These are phyloP conservation scores for Odontophorus gujanensis DNA, from an alignment of 2,113 vertebrate genomes.

Conservation along the genomic window DNA sequence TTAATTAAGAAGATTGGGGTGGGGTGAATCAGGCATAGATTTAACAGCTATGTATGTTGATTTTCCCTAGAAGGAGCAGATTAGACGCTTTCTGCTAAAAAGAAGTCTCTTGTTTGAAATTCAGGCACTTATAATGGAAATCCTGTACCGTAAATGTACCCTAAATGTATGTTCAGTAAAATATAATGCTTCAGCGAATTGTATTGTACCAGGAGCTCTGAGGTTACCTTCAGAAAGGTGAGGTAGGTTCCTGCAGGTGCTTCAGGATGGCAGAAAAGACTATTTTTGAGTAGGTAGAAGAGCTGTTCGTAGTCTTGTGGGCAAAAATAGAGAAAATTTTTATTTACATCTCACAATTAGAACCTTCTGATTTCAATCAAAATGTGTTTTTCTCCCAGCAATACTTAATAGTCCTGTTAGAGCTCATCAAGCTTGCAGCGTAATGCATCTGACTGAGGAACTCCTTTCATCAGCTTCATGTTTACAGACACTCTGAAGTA, in stretches of 20 bases:
- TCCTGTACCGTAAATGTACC: accelerated
- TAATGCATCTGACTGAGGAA: not conserved
- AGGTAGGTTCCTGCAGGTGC: not conserved
- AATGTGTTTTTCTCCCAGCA: not conserved
- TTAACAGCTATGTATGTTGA: not conserved
- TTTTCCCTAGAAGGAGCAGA: not conserved
- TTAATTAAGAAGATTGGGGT: not conserved
- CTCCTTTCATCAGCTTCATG: not conserved
- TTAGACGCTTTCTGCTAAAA: not conserved
- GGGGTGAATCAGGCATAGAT: not conserved
- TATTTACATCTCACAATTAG: not conserved
- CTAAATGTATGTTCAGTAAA: not conserved
- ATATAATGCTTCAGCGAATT: too few species aligned
- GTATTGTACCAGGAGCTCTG: not conserved
- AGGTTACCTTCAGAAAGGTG: not conserved
- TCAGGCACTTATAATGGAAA: not conserved
- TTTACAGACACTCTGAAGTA: not conserved
- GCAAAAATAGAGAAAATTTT: not conserved
- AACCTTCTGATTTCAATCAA: not conserved
- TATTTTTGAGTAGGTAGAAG: not conserved
- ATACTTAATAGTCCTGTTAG: not conserved
- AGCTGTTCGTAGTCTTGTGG: not conserved
- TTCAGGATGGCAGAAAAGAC: not conserved
- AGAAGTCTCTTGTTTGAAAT: not conserved
- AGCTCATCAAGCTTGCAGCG: not conserved